A percentile compares a stretch with the other conserved stretches of the same genome.
phyloP scores from a whole-genome alignment of 2,797 vertebrate genomes.

The Loris lydekkerianus region DNA sequence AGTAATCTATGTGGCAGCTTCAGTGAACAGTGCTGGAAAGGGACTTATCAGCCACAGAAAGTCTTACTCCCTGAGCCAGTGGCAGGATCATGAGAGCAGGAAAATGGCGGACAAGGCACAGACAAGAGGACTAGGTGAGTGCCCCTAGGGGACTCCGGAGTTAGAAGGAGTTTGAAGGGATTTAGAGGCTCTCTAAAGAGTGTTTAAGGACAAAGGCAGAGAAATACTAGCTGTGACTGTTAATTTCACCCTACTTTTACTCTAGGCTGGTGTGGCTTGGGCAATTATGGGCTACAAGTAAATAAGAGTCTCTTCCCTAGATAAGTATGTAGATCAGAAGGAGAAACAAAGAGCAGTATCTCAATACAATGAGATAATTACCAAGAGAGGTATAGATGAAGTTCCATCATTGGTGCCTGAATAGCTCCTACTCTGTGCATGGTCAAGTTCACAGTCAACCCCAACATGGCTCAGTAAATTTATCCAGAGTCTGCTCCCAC shows the following conservation, averaged over 20 bases:
- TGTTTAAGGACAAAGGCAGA: neutral
- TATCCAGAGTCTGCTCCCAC: neutral
- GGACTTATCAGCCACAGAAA: neutral
- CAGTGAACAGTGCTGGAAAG: neutral
- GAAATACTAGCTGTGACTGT: slow-evolving; percentile 1
- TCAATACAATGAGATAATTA: neutral
- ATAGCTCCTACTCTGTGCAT: neutral
- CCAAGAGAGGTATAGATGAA: neutral
- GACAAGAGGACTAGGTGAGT: neutral
- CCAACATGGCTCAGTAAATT: neutral
- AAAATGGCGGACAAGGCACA: neutral
- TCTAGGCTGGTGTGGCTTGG: neutral
- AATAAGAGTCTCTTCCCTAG: neutral
- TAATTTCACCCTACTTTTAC: slow-evolving; percentile 35
- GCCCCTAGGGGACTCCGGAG: neutral
- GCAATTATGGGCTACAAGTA: neutral
- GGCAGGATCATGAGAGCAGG: neutral
- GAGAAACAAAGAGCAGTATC: neutral
- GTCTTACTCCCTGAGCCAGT: neutral
- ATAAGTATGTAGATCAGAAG: neutral
- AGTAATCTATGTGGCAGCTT: neutral
- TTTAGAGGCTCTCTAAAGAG: neutral
- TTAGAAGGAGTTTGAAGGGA: slow-evolving; percentile 6
- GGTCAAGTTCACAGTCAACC: neutral
- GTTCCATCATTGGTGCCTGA: neutral